These are phyloP conservation scores for Sebastolobus alascanus DNA, from an alignment of 2,797 vertebrate species.

Conservation along the genomic window DNA sequence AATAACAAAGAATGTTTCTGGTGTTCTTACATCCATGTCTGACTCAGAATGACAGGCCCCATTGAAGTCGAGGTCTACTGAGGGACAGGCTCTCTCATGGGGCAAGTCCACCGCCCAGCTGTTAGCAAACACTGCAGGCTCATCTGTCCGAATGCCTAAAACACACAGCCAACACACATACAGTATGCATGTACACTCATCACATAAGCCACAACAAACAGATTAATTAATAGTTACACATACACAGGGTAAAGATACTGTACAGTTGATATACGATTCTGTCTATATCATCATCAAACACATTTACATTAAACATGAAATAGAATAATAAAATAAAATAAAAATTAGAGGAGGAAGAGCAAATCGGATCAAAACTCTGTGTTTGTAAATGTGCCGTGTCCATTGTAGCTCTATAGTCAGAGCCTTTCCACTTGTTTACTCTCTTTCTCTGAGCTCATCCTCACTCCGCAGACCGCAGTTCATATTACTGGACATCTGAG, in stretches of 20 bases:
- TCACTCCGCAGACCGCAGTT: conserved; percentile 43
- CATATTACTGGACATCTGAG: conserved; percentile 67
- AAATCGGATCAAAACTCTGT: conserved; percentile 11
- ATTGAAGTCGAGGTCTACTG: conserved; percentile 90
- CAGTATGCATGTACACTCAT: not conserved
- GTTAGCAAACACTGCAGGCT: conserved; percentile 93
- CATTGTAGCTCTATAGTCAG: not conserved
- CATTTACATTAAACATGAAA: not conserved
- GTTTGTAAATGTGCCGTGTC: not conserved
- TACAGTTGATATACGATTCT: not conserved
- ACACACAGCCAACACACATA: conserved; percentile 38
- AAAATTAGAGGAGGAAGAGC: not conserved
- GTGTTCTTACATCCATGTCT: conserved; percentile 90
- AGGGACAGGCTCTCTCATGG: conserved; percentile 87
- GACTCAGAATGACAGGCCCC: conserved; percentile 92
- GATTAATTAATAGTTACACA: not conserved
- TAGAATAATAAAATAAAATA: not conserved
- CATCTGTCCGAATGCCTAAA: conserved; percentile 87
- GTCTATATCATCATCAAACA: not conserved
- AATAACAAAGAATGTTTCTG: not conserved
- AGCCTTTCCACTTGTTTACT: conserved; percentile 17
- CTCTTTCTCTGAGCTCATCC: conserved; percentile 41
- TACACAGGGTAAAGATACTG: not conserved
- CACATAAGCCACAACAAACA: not conserved
- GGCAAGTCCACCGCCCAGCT: conserved; percentile 93